A percentile compares a stretch with the other conserved stretches of the same genome.
Conservation (phyloP, 2,888 invertebrate species). For the Caenorhabditis imperialis region DNA sequence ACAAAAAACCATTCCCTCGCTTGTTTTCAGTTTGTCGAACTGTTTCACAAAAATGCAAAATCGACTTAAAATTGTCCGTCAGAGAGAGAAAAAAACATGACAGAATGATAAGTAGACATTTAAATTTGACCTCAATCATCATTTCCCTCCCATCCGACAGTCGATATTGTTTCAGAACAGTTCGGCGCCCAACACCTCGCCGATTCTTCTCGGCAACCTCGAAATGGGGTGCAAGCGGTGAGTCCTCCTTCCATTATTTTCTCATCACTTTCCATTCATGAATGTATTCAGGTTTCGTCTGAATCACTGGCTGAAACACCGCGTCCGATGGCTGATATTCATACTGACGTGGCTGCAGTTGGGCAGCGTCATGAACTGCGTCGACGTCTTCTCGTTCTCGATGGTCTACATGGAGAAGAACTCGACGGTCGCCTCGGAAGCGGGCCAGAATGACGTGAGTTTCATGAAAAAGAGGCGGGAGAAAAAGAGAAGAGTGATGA, state of each 20-base stretch:
- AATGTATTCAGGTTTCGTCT: constrained; percentile 26
- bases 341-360: constrained; percentile 50
- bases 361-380: constrained; percentile 61
- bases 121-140: neutral
- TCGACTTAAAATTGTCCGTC: no score
- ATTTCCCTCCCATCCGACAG: neutral
- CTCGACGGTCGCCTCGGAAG: constrained; percentile 31
- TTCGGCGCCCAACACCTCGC: constrained; percentile 42
- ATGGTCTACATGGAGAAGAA: constrained; percentile 64
- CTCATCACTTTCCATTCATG: neutral
- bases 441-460: constrained; percentile 31
- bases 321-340: constrained; percentile 40
- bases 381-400: constrained; percentile 61
- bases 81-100: no score
- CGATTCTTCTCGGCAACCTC: constrained; percentile 40
- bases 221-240: constrained; percentile 44
- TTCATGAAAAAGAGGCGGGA: neutral
- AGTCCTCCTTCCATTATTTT: neutral
- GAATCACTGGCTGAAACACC: constrained; percentile 36
- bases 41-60: no score
- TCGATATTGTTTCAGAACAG: constrained; percentile 36
- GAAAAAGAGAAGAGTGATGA: no score
- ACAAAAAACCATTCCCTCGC: no score
- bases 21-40: no score
- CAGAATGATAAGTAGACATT: no score